Evolutionary conservation across 35 echinoderm and acorn worm genomes (phyloP), one percentile per base, ranked within the genome.

Genomic region (Heliocidaris tuberculata): DNA sequence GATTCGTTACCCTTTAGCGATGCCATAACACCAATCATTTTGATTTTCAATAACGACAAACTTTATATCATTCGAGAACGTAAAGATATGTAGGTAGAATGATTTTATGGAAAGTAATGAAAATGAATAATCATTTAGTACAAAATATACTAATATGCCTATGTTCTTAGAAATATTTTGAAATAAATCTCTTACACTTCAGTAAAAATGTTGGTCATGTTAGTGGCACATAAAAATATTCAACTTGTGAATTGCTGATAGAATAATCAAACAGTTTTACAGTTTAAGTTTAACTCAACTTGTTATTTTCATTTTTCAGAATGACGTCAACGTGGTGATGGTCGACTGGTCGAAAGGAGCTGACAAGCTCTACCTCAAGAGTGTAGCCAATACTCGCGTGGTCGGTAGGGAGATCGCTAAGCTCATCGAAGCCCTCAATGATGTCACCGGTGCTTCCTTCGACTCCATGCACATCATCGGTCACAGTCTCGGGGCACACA

Each of bases 401-500:
- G 35, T 42, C 35, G 35, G 35, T 42, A 42, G 35, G 35, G 35
- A 42, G 35, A 42, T 42, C 35, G 35, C 35, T 42, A 42, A 42
- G 35, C 35, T 42, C 35, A 42, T 42, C 35, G 35, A 42, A 42
- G 35, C 35, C 35, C 35, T 42, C 35, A 42, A 42, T 42, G 35
- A 42, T 42, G 35, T 3, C 35, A 42, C 35, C 35, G 35, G 35
- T 42, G 35, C 21, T 7, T 6, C 65, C 65, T 78, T 8, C 7
- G 59, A 35, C 31, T 96, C 48, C 21, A 95, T 96, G 49, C 98
- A 99, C 85, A 94, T 99, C 30, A 96, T 97, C 32, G 98, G 98
- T n/a, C 98, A 99, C 85, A 99, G 98, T 92, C 96, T 99, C 15
- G 98, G 98, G 12, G 96, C 98, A n/a, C 98, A 99, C 47, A 95